Base-by-base conservation (phyloP, 2,113 vertebrate species). In the Myocastor coypus region DNA sequence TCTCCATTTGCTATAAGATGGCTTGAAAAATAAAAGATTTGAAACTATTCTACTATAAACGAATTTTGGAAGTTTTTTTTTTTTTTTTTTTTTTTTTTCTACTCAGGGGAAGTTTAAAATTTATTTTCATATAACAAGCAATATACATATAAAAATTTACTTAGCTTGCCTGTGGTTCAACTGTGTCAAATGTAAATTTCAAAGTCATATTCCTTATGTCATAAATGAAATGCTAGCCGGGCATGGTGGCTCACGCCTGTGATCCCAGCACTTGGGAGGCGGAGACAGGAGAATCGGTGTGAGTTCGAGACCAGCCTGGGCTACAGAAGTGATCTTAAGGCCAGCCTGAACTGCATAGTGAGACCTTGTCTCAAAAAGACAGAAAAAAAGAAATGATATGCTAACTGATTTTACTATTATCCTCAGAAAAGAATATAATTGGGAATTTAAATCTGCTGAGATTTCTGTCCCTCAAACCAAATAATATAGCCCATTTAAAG, bases 391-490 rank as follows among this genome's bases (percentile, higher is more conserved):
- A n/a, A n/a, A n/a, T n/a, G n/a, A n/a, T n/a, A n/a, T n/a, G n/a
- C n/a, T n/a, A n/a, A 96, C 83, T 96, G 95, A 88, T 93, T 87
- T 85, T 97, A 96, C 89, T 95, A 94, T 96, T 91, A 86, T 78
- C 64, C 52, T 97, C 50, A 91, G 83, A 77, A 87, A 97, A 50
- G 50, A 96, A 87, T 68, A 95, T 71, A 96, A 95, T 95, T 97
- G 96, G 14, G 42, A 87, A 95, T 55, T 71, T 93, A 96, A 97
- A 95, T 87, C 57, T 95, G 32, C 68, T 95, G 64, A 19, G 66
- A 85, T 91, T 94, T 83, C n/a, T 80, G 30, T 61, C 63, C 66
- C 34, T 90, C 46, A 92, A 96, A 73, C 66, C 57, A 94, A 75
- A 83, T 91, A 95, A 94, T 61, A 10, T 34, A 88, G 69, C 28